Base-by-base conservation (phyloP, 2,113 vertebrate genomes). In the Empidonax traillii region DNA sequence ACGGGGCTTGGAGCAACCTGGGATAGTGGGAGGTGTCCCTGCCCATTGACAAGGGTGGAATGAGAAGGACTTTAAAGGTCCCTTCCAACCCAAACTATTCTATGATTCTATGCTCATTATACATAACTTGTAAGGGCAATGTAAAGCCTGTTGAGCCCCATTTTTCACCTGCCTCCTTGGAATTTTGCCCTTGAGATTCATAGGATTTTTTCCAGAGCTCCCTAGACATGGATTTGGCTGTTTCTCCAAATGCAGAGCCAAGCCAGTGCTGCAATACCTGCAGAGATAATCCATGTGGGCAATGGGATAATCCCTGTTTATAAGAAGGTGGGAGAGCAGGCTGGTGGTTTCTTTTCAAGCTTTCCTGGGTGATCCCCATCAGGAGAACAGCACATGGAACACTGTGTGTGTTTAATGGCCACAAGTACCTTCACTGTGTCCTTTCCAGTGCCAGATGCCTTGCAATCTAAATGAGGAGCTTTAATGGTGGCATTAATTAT, bases 401-500 rank as follows among this genome's bases (percentile, higher is more conserved):
- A 30, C 3, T 21, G 16, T 82, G 43, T 63, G 22, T 78, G 22
- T 63, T 91, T 89, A 89, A 93, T 72, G 76, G 39, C 61, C 51
- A 55, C 74, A 94, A 90, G 35, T 58, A 87, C 83, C 46, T 90
- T 92, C 67, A 69, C 51, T 22, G 18, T 21, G 15, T 67, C 65
- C 89, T 90, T 94, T 63, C 72, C 27, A 24, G 27, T 84, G 80
- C 68, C 92, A 92, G 83, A 71, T 90, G 88, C 68, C 65, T 93
- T 59, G 49, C 17, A 71, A 15, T 44, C 68, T 86, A 83, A 92
- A 90, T 63, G 68, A 77, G 43, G 25, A 25, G 81, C 85, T 52
- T 91, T 92, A 93, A 86, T 52, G 52, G 53, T 23, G 47, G 59
- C 44, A 89, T 75, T 92, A 92, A 92, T 87, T 95, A 78, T 44